These are phyloP conservation scores for Porites australiensis DNA, from an alignment of 64 coral and sea anemone genomes.

Conservation along the genomic window DNA sequence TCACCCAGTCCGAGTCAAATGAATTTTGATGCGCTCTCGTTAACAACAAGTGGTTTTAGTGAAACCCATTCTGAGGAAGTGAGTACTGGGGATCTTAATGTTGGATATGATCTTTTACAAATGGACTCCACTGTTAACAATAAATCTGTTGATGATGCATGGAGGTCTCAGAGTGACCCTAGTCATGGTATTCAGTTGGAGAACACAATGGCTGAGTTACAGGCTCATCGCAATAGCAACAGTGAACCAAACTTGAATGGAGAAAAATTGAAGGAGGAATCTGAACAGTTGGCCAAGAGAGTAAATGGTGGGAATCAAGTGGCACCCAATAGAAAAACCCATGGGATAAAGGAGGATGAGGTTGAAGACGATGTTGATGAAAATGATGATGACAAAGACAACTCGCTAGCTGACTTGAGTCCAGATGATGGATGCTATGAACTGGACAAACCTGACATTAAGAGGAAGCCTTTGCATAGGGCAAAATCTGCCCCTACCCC, in stretches of 20 bases:
- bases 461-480: slow-evolving; percentile 57
- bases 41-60: slow-evolving; percentile 96
- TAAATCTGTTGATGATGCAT: slow-evolving; percentile 67
- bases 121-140: slow-evolving; percentile 27
- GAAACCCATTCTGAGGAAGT: slow-evolving; percentile 70
- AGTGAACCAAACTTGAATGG: slow-evolving; percentile 81
- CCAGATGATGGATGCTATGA: slow-evolving; percentile 81
- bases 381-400: slow-evolving; percentile 66
- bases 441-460: slow-evolving; percentile 53
- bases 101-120: slow-evolving; percentile 28
- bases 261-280: slow-evolving; percentile 87
- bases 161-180: slow-evolving; percentile 92
- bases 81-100: slow-evolving; percentile 72
- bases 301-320: slow-evolving; percentile 54
- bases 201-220: slow-evolving; percentile 82
- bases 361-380: slow-evolving; percentile 5
- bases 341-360: neutral
- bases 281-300: slow-evolving; percentile 71
- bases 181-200: slow-evolving; percentile 66
- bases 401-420: slow-evolving; percentile 76
- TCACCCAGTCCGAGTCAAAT: slow-evolving; percentile 80
- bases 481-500: slow-evolving; percentile 75
- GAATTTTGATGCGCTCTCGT: slow-evolving; percentile 80
- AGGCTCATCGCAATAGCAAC: slow-evolving; percentile 83
- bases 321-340: slow-evolving; percentile 3